A percentile compares a stretch with the other conserved stretches of the same genome.
Evolutionary conservation across 2,797 vertebrate species (phyloP).

Genomic region (Pipistrellus pipistrellus): DNA sequence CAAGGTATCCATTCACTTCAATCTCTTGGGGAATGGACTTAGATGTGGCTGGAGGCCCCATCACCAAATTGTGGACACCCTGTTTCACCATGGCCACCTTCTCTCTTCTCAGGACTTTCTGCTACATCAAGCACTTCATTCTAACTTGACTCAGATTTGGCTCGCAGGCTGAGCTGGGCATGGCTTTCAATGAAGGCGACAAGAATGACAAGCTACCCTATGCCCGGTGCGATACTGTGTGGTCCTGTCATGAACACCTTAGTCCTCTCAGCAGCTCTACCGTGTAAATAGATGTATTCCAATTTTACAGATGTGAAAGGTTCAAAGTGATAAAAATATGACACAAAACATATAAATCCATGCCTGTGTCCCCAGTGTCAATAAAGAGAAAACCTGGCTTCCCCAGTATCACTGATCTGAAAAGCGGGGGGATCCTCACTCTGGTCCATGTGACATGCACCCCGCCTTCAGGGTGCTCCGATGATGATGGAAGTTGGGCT

Average conservation of each 20-base stretch:
- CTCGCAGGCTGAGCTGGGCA: not conserved
- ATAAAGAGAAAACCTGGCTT: not conserved
- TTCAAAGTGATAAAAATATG: not conserved
- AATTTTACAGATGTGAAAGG: not conserved
- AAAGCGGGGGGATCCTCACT: not conserved
- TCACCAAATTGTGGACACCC: not conserved
- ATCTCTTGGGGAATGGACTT: not conserved
- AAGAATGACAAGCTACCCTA: not conserved
- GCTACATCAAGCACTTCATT: not conserved
- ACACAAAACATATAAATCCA: not conserved
- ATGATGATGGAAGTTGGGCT: not conserved
- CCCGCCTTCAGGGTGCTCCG: too few species aligned
- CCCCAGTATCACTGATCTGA: not conserved
- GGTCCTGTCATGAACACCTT: not conserved
- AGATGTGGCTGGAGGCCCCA: not conserved
- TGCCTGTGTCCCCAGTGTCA: not conserved
- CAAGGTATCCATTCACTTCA: not conserved
- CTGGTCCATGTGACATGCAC: not conserved
- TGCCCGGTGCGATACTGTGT: rapidly evolving
- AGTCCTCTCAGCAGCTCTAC: too few species aligned
- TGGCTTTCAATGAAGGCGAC: not conserved
- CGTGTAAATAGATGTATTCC: rapidly evolving
- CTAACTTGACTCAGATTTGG: not conserved
- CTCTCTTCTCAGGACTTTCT: not conserved
- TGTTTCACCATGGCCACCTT: not conserved